A percentile compares a stretch with the other conserved stretches of the same genome.
Conservation (phyloP, 23 tunicate species). For the Ciona savignyi region DNA sequence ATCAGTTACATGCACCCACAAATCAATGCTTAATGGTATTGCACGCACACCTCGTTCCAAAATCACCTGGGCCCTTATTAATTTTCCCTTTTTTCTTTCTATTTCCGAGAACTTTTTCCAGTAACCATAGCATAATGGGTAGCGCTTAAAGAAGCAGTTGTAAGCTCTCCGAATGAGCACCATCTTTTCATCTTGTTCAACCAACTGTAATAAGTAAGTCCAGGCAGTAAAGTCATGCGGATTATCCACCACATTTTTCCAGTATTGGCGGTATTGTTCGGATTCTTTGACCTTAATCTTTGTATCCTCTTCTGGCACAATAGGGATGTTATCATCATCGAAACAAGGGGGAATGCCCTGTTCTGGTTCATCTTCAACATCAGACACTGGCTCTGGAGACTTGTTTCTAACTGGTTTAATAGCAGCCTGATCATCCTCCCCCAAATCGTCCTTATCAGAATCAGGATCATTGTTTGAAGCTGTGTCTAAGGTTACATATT, state of each 20-base stretch:
- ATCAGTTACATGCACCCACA: conserved; percentile 88
- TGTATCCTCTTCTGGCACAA: neutral
- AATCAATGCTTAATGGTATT: conserved; percentile 77
- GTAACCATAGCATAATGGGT: conserved; percentile 91
- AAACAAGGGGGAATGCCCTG: neutral
- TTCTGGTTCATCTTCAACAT: neutral
- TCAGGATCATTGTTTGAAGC: neutral
- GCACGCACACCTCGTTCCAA: conserved; percentile 89
- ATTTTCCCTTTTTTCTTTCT: conserved; percentile 65
- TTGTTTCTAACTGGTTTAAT: neutral
- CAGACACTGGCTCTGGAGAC: neutral
- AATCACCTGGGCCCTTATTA: conserved; percentile 63
- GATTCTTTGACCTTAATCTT: conserved; percentile 32
- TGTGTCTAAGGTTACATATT: neutral
- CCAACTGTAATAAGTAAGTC: conserved; percentile 89
- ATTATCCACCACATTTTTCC: conserved; percentile 66
- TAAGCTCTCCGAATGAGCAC: conserved; percentile 70
- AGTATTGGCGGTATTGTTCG: conserved; percentile 58
- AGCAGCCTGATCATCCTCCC: neutral
- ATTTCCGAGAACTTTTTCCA: conserved; percentile 97
- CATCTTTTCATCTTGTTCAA: conserved; percentile 59
- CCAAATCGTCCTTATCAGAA: neutral
- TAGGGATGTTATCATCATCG: neutral
- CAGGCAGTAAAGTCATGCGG: conserved; percentile 90
- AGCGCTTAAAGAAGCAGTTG: conserved; percentile 76